Conservation (phyloP, 2,113 vertebrate genomes). For the Hydropotes inermis region DNA sequence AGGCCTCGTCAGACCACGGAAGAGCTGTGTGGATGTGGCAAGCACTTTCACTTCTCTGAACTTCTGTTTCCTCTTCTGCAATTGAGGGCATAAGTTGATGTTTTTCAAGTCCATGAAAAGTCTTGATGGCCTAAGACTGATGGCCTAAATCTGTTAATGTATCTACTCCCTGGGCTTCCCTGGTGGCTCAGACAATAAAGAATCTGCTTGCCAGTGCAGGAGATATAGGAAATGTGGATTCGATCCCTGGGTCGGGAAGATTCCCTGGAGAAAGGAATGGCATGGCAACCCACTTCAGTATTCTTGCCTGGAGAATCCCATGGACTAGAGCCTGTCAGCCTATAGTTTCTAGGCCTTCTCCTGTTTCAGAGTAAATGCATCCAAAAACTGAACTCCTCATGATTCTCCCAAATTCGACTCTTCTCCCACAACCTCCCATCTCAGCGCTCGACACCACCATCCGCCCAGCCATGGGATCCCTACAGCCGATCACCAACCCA, state of each 20-base stretch:
- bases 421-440: neutral
- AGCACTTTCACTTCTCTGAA: neutral
- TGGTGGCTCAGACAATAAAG: neutral
- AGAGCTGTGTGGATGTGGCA: fast-evolving
- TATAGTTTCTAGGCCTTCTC: no score
- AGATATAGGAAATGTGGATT: fast-evolving
- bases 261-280: neutral
- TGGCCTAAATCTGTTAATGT: neutral
- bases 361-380: neutral
- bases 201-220: neutral
- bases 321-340: neutral
- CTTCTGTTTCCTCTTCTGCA: neutral
- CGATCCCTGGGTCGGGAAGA: neutral
- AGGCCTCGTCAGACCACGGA: fast-evolving
- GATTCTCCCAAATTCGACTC: neutral
- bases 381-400: neutral
- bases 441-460: neutral
- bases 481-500: neutral
- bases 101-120: neutral
- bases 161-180: neutral
- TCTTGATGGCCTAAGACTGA: neutral
- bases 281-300: neutral
- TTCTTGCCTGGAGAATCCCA: neutral
- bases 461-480: no score
- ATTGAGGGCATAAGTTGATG: neutral